Conservation (phyloP, 2,888 invertebrate genomes). For the Nasonia oneida region DNA sequence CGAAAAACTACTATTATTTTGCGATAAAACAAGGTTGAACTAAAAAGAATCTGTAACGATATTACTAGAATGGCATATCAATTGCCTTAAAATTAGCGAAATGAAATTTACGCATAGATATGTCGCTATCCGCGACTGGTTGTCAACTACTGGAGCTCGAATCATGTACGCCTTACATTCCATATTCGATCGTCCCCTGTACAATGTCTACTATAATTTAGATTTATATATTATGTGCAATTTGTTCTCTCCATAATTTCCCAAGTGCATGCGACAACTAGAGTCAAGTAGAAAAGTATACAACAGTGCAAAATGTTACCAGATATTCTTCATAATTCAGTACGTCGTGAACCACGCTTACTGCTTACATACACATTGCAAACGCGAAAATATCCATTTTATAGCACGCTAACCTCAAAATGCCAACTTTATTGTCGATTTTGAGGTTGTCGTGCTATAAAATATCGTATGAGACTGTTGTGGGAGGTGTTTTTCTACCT, state of each 20-base stretch:
- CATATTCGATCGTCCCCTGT: background rate
- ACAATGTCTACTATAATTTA: constrained; percentile 3
- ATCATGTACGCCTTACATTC: background rate
- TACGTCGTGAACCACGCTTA: background rate
- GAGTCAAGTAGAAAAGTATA: constrained; percentile 8
- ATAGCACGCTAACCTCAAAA: too few species aligned
- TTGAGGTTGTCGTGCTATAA: too few species aligned
- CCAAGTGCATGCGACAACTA: background rate
- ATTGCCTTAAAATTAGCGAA: background rate
- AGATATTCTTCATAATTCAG: background rate
- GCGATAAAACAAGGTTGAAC: background rate
- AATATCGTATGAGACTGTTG: too few species aligned
- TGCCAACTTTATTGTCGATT: too few species aligned
- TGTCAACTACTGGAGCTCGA: background rate
- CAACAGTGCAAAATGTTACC: background rate
- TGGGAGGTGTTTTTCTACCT: too few species aligned
- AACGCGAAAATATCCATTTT: background rate
- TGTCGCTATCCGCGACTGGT: background rate
- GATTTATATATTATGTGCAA: background rate
- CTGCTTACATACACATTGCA: background rate
- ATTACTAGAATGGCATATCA: too few species aligned
- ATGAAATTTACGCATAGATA: background rate
- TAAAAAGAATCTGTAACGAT: background rate
- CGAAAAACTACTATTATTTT: background rate
- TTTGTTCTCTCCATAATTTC: constrained; percentile 25